Evolutionary conservation across 2,888 invertebrate species (phyloP), one percentile per base, ranked within the genome.

Genomic region (Drosophila austrosaltans): DNA sequence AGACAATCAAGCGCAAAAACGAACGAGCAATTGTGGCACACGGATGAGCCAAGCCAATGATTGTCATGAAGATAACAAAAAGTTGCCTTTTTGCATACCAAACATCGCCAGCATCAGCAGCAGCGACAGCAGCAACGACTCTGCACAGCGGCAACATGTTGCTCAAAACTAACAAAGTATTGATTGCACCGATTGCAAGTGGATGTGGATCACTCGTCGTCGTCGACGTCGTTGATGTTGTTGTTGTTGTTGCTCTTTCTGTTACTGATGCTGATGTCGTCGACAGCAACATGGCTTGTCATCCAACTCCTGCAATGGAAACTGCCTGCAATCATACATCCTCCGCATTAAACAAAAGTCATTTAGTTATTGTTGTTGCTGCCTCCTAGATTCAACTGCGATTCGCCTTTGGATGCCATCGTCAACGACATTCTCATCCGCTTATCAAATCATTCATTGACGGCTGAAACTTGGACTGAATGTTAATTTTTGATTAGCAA

Each of bases 1-100:
- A 83, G 87, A 87, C 84, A 87, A 87, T 87, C 84, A 87, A 81
- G 81, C 81, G 85, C 87, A 85, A 85, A 81, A 85, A 85, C 85
- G 82, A 87, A 81, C 82, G 87, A 81, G 83, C 87, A 87, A 84
- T 84, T 84, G 87, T 82, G 85, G 85, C 81, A 87, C 88, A 85
- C 87, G 81, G 85, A 87, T 86, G 82, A 87, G 82, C 79, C 78
- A 74, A 68, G 75, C 74, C 87, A 87, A 81, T 86, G 88, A 86
- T 88, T 87, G 88, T 79, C 82, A 83, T 78, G 78, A 76, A 88
- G 89, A 89, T 89, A 89, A 89, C 88, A 89, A 89, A 48, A 89
- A 89, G 84, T 85, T 85, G 85, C 86, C 82, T 83, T 84, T 88
- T 89, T 88, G 88, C 88, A 88, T 88, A 88, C 87, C 84, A 84